A percentile compares a stretch with the other conserved stretches of the same genome.
Conservation (phyloP, 2,888 invertebrate species). For the Cosmopolites sordidus region DNA sequence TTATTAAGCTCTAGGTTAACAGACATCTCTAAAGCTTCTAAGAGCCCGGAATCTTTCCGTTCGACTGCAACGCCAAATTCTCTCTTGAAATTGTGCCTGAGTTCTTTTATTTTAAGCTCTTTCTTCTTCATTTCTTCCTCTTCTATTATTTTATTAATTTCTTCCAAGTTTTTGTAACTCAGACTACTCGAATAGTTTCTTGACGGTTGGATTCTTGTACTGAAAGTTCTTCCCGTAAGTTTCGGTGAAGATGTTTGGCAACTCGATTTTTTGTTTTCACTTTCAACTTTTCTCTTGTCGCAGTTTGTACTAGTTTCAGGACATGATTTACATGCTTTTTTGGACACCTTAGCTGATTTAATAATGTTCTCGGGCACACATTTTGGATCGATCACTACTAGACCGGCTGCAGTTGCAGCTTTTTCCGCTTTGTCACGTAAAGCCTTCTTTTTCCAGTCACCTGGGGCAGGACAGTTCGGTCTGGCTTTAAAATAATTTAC, state of each 20-base stretch:
- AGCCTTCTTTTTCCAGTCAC: slow-evolving; percentile 37
- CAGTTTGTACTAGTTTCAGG: slow-evolving; percentile 6
- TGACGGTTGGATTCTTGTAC: slow-evolving; percentile 4
- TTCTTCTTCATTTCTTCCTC: slow-evolving; percentile 23
- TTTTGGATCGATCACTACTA: slow-evolving; percentile 36
- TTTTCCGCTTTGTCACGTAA: slow-evolving; percentile 37
- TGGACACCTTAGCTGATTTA: slow-evolving; percentile 7
- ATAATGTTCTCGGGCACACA: slow-evolving; percentile 22
- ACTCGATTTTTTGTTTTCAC: background rate
- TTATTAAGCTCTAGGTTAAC: slow-evolving; percentile 8
- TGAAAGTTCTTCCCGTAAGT: slow-evolving; percentile 9
- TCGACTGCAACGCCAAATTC: slow-evolving; percentile 8
- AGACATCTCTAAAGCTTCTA: slow-evolving; percentile 15
- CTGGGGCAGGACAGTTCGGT: slow-evolving; percentile 40
- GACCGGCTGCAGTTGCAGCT: slow-evolving; percentile 40
- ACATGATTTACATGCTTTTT: slow-evolving; percentile 13
- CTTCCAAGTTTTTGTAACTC: slow-evolving; percentile 24
- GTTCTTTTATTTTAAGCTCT: background rate
- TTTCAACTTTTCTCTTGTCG: background rate
- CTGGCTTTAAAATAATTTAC: slow-evolving; percentile 42
- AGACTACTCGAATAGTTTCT: slow-evolving; percentile 25
- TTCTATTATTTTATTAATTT: slow-evolving; percentile 30
- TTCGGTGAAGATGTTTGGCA: background rate
- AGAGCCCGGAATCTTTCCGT: slow-evolving; percentile 3
- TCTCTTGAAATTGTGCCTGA: background rate